phyloP scores from a whole-genome alignment of 2,113 vertebrate genomes.

The Mellivora capensis region DNA sequence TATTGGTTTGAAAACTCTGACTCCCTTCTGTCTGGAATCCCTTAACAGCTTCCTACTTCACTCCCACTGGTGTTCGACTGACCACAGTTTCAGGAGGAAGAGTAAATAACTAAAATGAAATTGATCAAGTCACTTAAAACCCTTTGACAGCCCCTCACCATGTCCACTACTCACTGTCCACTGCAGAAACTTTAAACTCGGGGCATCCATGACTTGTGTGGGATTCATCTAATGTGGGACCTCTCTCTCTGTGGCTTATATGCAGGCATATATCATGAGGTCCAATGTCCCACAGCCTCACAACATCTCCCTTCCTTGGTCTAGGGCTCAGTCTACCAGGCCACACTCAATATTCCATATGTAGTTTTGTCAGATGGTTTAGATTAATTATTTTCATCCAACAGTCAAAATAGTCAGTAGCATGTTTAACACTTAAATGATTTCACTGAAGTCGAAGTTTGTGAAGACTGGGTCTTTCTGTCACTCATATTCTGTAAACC shows the following conservation, averaged over 20 bases:
- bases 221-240: not conserved
- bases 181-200: not conserved
- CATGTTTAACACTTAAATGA: not conserved
- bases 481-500: not conserved
- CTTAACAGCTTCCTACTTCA: not conserved
- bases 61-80: too few species aligned
- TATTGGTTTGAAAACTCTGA: not conserved
- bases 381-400: not conserved
- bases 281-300: not conserved
- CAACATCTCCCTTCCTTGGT: not conserved
- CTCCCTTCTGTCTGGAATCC: not conserved
- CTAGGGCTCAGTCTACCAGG: not conserved
- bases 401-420: not conserved
- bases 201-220: not conserved
- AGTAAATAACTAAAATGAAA: not conserved
- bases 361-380: not conserved
- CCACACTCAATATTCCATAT: not conserved
- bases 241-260: not conserved
- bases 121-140: not conserved
- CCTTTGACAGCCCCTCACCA: not conserved
- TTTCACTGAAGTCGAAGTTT: constrained; percentile 18
- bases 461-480: not conserved
- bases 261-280: not conserved
- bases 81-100: not conserved
- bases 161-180: not conserved